A percentile compares a stretch with the other conserved stretches of the same genome.
Conservation (phyloP, 2,888 invertebrate species). For the Thecophora atra region DNA sequence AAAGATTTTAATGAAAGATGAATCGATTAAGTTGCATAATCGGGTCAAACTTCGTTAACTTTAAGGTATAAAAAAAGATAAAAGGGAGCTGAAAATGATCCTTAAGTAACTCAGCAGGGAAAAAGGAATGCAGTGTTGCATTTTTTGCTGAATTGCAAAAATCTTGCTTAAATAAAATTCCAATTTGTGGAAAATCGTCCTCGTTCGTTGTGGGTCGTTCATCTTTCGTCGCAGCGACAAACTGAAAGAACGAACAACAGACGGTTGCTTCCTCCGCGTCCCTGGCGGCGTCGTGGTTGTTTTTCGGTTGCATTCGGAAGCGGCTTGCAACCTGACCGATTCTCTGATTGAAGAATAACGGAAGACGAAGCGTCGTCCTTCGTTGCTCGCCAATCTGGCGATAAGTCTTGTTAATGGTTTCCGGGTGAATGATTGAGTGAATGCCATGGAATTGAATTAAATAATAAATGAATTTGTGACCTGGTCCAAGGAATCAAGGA, state of each 20-base stretch:
- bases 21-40: no score
- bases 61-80: background rate
- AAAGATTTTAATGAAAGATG: no score
- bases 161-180: conserved; percentile 63
- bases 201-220: conserved; percentile 17
- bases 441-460: conserved; percentile 60
- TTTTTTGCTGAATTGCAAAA: conserved; percentile 46
- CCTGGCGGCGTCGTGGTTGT: conserved; percentile 19
- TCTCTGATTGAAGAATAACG: background rate
- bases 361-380: no score
- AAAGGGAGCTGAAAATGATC: background rate
- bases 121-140: background rate
- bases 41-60: no score
- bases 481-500: conserved; percentile 7
- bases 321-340: conserved; percentile 18
- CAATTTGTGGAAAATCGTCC: conserved; percentile 61
- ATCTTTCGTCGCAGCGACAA: conserved; percentile 4
- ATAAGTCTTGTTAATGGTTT: conserved; percentile 56
- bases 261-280: conserved; percentile 18
- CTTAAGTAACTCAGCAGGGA: background rate
- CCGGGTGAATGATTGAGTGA: conserved; percentile 62
- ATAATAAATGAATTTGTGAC: conserved; percentile 58
- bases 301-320: conserved; percentile 24
- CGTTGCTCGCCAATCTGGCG: background rate
- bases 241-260: background rate